Evolutionary conservation across 2,797 vertebrate species (phyloP).

Genomic region (Rallus crepitans): DNA sequence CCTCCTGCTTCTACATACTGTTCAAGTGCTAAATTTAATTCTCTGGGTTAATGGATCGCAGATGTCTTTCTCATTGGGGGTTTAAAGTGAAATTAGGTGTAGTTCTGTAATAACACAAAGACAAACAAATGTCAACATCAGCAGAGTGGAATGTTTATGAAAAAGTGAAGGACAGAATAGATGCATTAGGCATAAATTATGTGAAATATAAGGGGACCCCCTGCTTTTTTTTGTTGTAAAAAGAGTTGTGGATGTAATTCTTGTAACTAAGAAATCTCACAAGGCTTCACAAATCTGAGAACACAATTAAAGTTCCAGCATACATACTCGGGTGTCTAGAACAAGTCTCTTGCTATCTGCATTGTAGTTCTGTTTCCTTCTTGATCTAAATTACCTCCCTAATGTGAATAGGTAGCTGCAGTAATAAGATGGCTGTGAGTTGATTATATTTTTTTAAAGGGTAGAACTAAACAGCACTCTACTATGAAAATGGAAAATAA

Average conservation of each 20-base stretch:
- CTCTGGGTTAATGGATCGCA: conserved; percentile 70
- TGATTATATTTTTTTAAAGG: background rate
- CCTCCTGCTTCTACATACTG: conserved; percentile 61
- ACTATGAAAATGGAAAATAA: background rate
- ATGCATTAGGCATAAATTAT: conserved; percentile 5
- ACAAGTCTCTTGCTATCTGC: background rate
- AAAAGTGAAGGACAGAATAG: conserved; percentile 37
- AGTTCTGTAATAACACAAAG: conserved; percentile 65
- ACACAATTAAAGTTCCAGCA: background rate
- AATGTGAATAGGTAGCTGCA: background rate
- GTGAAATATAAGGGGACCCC: background rate
- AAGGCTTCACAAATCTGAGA: conserved; percentile 10
- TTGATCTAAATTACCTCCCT: background rate
- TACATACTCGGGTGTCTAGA: background rate
- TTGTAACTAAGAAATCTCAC: background rate
- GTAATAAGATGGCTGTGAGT: background rate
- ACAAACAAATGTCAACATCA: conserved; percentile 70
- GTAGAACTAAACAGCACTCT: background rate
- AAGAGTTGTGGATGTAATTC: background rate
- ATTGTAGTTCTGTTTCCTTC: background rate
- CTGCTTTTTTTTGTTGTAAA: background rate
- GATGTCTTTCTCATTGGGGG: conserved; percentile 67
- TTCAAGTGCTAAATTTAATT: conserved; percentile 75
- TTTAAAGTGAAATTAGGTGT: conserved; percentile 71
- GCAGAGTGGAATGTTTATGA: conserved; percentile 54